A percentile compares a stretch with the other conserved stretches of the same genome.
These are phyloP conservation scores for Ennomos fuscantarius DNA, from an alignment of 2,888 invertebrate species.

Conservation along the genomic window DNA sequence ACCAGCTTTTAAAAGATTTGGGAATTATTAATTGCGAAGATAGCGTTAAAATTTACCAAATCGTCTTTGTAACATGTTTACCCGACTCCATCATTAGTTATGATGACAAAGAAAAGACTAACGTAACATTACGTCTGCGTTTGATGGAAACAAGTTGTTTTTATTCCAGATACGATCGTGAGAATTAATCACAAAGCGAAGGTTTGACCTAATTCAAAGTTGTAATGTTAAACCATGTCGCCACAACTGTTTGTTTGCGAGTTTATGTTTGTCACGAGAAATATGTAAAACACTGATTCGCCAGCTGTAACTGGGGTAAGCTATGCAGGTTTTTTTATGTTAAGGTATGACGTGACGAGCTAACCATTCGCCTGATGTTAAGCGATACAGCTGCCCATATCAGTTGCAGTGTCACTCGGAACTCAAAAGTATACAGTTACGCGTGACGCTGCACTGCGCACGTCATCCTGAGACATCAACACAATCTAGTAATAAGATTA, in stretches of 20 bases:
- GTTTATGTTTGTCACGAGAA: not conserved
- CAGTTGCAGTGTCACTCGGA: too few species aligned
- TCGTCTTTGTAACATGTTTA: too few species aligned
- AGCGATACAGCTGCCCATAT: too few species aligned
- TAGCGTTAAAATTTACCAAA: too few species aligned
- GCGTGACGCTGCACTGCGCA: too few species aligned
- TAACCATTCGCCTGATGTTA: too few species aligned
- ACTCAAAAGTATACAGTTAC: too few species aligned
- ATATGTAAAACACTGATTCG: not conserved
- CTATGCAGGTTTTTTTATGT: too few species aligned
- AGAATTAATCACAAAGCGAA: slow-evolving; percentile 7
- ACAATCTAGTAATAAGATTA: too few species aligned
- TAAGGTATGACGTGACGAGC: too few species aligned
- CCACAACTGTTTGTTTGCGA: slow-evolving; percentile 8
- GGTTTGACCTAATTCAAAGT: slow-evolving; percentile 12
- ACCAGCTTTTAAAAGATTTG: not conserved
- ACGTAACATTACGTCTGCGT: slow-evolving; percentile 14
- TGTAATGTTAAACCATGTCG: slow-evolving; percentile 8
- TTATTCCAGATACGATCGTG: slow-evolving; percentile 24
- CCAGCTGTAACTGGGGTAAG: not conserved
- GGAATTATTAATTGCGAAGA: not conserved
- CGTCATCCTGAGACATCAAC: too few species aligned
- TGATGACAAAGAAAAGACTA: slow-evolving; percentile 1
- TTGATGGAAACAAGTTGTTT: slow-evolving; percentile 10
- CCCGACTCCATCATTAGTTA: too few species aligned